Percentiles rank a stretch among this genome's conserved stretches.
Evolutionary conservation across 2,888 invertebrate genomes (phyloP).

Genomic region (Netelia virgata): DNA sequence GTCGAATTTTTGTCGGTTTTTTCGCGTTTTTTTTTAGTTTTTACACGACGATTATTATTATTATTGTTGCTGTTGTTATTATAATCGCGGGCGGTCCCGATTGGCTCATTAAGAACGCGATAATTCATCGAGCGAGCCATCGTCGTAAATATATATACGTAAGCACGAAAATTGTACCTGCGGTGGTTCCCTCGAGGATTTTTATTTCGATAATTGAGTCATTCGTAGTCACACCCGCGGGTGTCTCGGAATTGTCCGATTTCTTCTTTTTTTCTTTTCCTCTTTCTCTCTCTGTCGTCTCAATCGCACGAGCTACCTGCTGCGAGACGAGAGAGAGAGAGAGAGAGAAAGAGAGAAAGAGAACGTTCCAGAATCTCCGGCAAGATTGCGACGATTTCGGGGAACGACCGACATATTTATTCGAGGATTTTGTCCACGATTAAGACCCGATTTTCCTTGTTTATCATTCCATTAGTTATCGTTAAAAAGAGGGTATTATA

Average conservation of each 20-base stretch:
- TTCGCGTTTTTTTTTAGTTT: background rate
- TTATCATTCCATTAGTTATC: conserved; percentile 52
- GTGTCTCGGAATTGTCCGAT: conserved; percentile 50
- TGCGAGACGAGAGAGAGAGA: conserved; percentile 17
- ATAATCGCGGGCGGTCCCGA: background rate
- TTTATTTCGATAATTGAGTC: conserved; percentile 59
- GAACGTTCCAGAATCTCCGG: conserved; percentile 10
- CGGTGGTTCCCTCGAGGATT: background rate
- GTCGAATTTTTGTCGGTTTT: background rate
- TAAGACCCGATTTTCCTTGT: conserved; percentile 44
- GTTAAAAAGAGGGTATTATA: conserved; percentile 5
- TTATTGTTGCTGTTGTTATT: background rate
- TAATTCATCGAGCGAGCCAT: conserved; percentile 13
- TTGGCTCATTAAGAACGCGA: conserved; percentile 3
- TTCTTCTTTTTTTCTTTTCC: conserved; percentile 8
- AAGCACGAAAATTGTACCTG: conserved; percentile 3
- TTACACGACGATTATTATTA: background rate
- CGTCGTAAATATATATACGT: background rate
- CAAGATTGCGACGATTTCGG: conserved; percentile 52
- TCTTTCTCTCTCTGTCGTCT: conserved; percentile 6
- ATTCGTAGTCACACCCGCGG: conserved; percentile 64
- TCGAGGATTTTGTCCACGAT: conserved; percentile 43
- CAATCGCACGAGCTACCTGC: conserved; percentile 52
- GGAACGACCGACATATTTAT: conserved; percentile 33
- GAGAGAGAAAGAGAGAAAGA: conserved; percentile 1